Percentiles rank a stretch among this genome's conserved stretches.
Evolutionary conservation across 1,140 invertebrate species (phyloP).

Genomic region (Oreohelix idahoensis): DNA sequence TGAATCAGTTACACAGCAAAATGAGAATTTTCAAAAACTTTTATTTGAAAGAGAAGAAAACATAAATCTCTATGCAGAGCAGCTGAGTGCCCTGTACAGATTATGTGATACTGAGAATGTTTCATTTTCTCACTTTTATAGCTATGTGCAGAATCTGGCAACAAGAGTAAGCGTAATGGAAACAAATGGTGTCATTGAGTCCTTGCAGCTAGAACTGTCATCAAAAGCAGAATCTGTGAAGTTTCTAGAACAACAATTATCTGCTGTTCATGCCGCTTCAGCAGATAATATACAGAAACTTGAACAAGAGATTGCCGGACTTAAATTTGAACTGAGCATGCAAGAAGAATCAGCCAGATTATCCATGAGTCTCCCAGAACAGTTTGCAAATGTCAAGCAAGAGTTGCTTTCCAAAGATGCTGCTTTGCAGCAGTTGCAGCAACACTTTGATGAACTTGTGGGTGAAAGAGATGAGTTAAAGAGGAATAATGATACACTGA

Average conservation of each 20-base stretch:
- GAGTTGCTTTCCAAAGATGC: not conserved
- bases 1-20: not conserved
- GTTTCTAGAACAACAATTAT: conserved; percentile 26
- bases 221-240: not conserved
- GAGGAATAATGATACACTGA: not conserved
- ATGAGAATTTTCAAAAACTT: not conserved
- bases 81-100: not conserved
- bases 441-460: conserved; percentile 10
- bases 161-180: not conserved
- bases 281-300: conserved; percentile 1
- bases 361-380: conserved; percentile 9
- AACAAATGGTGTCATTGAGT: too few relatives aligned
- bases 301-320: not conserved
- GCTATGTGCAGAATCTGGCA: not conserved
- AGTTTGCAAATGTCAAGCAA: conserved; percentile 18
- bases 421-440: not conserved
- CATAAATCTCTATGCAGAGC: not conserved
- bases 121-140: not conserved
- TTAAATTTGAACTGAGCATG: not conserved
- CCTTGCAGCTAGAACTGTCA: conserved; percentile 11
- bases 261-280: not conserved
- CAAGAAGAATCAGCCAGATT: conserved; percentile 15
- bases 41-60: not conserved
- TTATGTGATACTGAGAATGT: not conserved
- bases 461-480: conserved; percentile 17